Percentiles rank a stretch among this genome's conserved stretches.
Conservation (phyloP, 2,797 vertebrate genomes). For the Luscinia luscinia region DNA sequence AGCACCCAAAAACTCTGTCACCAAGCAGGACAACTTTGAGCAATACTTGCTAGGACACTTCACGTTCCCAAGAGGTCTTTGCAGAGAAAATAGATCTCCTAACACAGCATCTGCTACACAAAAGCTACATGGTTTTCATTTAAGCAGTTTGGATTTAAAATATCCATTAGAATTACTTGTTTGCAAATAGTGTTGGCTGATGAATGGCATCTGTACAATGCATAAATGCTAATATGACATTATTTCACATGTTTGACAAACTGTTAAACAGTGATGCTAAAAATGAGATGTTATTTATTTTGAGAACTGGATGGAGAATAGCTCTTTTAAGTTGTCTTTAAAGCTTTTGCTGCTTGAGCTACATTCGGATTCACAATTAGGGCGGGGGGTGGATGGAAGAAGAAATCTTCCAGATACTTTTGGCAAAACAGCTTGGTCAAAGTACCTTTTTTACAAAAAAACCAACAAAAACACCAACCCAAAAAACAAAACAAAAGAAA, state of each 20-base stretch:
- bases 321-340: background rate
- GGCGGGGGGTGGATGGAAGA: background rate
- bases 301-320: background rate
- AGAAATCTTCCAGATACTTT: background rate
- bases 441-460: background rate
- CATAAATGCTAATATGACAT: background rate
- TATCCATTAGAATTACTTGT: background rate
- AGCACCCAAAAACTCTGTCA: background rate
- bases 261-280: background rate
- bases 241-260: background rate
- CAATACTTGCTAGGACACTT: background rate
- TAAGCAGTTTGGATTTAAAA: background rate
- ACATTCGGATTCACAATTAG: background rate
- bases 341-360: background rate
- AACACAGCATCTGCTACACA: background rate
- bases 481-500: background rate
- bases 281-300: background rate
- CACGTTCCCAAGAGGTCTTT: background rate
- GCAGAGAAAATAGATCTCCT: background rate
- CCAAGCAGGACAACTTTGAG: background rate
- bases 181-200: constrained; percentile 4
- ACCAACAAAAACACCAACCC: no score
- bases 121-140: background rate
- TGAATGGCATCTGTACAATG: background rate
- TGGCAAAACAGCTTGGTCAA: background rate